Conservation (phyloP, 1,140 invertebrate genomes). For the Riptortus pedestris region DNA sequence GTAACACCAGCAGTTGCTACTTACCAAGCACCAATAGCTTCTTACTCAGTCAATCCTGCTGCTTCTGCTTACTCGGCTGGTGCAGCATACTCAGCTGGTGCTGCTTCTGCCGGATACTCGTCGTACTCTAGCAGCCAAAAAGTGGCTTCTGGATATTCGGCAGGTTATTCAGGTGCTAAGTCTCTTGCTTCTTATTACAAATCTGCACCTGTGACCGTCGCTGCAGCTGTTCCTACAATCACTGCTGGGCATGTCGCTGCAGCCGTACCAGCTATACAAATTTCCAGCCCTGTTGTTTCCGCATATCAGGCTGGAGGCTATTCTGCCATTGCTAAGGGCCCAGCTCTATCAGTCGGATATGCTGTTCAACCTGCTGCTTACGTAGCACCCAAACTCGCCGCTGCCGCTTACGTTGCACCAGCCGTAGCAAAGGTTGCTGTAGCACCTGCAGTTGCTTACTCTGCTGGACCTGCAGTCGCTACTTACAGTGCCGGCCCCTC, state of each 20-base stretch:
- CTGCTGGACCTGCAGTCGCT: conserved; percentile 18
- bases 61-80: conserved; percentile 16
- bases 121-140: too few species aligned
- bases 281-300: background rate
- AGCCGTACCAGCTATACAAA: background rate
- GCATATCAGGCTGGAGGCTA: background rate
- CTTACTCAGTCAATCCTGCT: conserved; percentile 20
- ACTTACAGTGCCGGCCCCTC: conserved; percentile 19
- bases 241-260: conserved; percentile 1
- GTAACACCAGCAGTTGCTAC: conserved; percentile 19
- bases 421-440: conserved; percentile 1
- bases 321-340: background rate
- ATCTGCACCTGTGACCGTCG: background rate
- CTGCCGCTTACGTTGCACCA: conserved; percentile 8
- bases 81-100: background rate
- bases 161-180: background rate
- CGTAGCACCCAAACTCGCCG: background rate
- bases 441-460: conserved; percentile 11
- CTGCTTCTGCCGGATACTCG: background rate
- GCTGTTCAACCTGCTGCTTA: background rate
- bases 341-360: background rate
- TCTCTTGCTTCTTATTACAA: background rate
- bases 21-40: conserved; percentile 6
- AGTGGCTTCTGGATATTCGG: background rate
- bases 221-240: background rate